Percentiles rank a stretch among this genome's conserved stretches.
Evolutionary conservation across 1,140 invertebrate species (phyloP).

Genomic region (Drosophila orosa): DNA sequence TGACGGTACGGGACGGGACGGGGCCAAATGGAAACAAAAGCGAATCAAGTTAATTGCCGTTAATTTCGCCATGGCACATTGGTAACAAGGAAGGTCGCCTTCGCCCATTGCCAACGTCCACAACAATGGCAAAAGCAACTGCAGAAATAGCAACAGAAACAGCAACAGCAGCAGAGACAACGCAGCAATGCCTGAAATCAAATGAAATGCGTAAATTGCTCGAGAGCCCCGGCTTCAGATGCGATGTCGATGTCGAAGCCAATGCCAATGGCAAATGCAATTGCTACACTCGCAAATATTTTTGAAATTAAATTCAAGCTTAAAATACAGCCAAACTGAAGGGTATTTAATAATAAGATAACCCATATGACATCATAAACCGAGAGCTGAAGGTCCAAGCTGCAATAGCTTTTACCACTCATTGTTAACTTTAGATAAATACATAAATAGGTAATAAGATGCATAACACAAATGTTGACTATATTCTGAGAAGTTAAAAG

Average conservation of each 20-base stretch:
- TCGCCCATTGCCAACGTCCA: conserved; percentile 29
- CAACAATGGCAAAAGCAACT: conserved; percentile 35
- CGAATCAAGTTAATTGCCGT: conserved; percentile 79
- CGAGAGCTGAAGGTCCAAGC: too few species aligned
- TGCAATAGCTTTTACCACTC: too few species aligned
- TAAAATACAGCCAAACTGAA: too few species aligned
- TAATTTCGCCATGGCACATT: conserved; percentile 77
- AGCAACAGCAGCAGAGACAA: conserved; percentile 12
- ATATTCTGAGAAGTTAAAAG: too few species aligned
- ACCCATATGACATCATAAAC: too few species aligned
- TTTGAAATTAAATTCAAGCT: too few species aligned
- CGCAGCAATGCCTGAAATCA: conserved; percentile 57
- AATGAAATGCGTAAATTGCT: conserved; percentile 78
- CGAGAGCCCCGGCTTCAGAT: conserved; percentile 25
- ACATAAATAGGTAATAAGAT: too few species aligned
- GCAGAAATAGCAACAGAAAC: not conserved
- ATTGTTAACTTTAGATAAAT: too few species aligned
- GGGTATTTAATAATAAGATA: too few species aligned
- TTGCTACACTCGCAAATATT: conserved; percentile 10
- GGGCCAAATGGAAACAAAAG: conserved; percentile 58
- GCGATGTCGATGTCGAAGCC: conserved; percentile 31
- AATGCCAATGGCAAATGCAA: conserved; percentile 47
- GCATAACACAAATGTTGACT: too few species aligned
- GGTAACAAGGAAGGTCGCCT: conserved; percentile 73
- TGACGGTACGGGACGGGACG: not conserved